Evolutionary conservation across 1,140 invertebrate genomes (phyloP).

Genomic region (Penaeus chinensis): DNA sequence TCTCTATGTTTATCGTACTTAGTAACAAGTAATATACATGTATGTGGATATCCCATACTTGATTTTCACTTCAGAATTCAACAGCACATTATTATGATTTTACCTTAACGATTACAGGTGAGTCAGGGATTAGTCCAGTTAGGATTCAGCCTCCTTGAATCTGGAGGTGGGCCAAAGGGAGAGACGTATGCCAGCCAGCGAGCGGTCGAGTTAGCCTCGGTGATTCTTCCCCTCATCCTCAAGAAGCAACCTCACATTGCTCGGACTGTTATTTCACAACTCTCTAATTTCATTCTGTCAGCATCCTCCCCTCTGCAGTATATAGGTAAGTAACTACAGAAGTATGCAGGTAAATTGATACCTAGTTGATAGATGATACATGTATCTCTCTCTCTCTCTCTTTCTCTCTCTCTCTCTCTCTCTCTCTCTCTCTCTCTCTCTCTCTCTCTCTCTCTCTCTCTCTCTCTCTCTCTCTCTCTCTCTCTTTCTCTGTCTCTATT

Average conservation of each 20-base stretch:
- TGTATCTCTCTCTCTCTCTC: background rate
- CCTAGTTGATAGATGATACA: too few relatives aligned
- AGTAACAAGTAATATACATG: slow-evolving; percentile 6
- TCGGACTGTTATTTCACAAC: slow-evolving; percentile 23
- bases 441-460: too few relatives aligned
- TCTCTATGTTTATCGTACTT: background rate
- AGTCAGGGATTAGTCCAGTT: slow-evolving; percentile 52
- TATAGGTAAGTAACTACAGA: slow-evolving; percentile 33
- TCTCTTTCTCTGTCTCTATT: background rate
- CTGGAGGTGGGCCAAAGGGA: slow-evolving; percentile 14
- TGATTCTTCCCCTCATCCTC: slow-evolving; percentile 41
- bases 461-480: background rate
- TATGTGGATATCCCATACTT: slow-evolving; percentile 8
- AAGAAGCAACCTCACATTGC: slow-evolving; percentile 51
- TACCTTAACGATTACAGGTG: slow-evolving; percentile 13
- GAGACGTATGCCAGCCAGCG: slow-evolving; percentile 37
- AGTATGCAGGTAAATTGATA: too few relatives aligned
- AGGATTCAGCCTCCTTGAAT: slow-evolving; percentile 43
- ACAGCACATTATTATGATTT: background rate
- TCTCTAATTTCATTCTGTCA: slow-evolving; percentile 30
- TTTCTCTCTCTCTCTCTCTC: slow-evolving; percentile 14
- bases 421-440: background rate
- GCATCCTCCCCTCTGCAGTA: slow-evolving; percentile 37
- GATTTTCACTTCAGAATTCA: background rate
- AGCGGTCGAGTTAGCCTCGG: slow-evolving; percentile 16